Evolutionary conservation across 2,797 vertebrate genomes (phyloP).

Genomic region (Pseudotriccus pelzelni): DNA sequence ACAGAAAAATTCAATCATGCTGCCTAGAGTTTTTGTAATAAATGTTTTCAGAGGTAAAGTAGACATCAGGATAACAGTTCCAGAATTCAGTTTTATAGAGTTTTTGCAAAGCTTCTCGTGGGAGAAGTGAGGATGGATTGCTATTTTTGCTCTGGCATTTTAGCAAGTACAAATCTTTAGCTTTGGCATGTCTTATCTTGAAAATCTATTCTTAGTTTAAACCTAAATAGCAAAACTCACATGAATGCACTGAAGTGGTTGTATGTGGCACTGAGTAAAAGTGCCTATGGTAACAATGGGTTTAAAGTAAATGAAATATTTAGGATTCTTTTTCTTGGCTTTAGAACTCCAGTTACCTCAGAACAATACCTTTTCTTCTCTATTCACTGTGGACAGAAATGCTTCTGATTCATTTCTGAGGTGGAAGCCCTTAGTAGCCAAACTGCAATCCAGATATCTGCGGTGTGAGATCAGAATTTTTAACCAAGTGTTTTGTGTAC

Average conservation of each 20-base stretch:
- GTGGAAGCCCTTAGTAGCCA: not conserved
- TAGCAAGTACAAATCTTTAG: slow-evolving; percentile 29
- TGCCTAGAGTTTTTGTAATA: not conserved
- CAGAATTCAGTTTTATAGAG: not conserved
- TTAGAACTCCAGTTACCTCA: not conserved
- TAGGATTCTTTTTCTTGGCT: not conserved
- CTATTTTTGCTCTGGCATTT: slow-evolving; percentile 46
- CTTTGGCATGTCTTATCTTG: slow-evolving; percentile 26
- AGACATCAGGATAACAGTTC: not conserved
- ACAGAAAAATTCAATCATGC: not conserved
- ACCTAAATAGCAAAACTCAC: not conserved
- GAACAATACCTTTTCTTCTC: not conserved
- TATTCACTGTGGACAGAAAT: not conserved
- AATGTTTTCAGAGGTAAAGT: slow-evolving; percentile 8
- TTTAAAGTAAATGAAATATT: not conserved
- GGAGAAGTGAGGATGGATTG: not conserved
- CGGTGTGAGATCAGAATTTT: not conserved
- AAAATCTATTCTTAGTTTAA: slow-evolving; percentile 45
- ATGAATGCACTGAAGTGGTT: not conserved
- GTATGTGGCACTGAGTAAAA: not conserved
- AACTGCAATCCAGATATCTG: not conserved
- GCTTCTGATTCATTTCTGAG: not conserved
- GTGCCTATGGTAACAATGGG: not conserved
- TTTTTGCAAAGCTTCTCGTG: slow-evolving; percentile 7
- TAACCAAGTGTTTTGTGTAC: not conserved